Percentiles rank a stretch among this genome's conserved stretches.
Conservation (phyloP, 2,797 vertebrate genomes). For the Crocodylus rhombifer region DNA sequence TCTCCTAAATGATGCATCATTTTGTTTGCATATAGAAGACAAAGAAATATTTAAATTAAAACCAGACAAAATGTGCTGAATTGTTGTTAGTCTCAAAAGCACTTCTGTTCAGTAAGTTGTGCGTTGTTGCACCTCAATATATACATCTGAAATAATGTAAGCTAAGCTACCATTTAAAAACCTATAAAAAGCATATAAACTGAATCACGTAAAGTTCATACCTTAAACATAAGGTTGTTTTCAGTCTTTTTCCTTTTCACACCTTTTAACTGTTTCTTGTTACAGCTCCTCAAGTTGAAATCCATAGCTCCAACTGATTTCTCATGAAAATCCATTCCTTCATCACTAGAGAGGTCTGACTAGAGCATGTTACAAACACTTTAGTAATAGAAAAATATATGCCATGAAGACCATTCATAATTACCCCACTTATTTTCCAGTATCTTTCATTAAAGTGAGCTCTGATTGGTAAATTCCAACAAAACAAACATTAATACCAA, state of each 20-base stretch:
- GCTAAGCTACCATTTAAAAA: neutral
- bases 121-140: neutral
- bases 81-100: neutral
- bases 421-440: accelerated
- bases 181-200: accelerated
- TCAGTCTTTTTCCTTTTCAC: conserved; percentile 2
- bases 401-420: accelerated
- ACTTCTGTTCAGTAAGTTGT: neutral
- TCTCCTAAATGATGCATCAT: neutral
- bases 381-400: neutral
- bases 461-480: neutral
- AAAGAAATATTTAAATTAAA: neutral
- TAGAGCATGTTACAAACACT: conserved; percentile 31
- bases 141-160: neutral
- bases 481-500: neutral
- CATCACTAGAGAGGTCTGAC: conserved; percentile 77
- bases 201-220: accelerated
- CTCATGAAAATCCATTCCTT: conserved; percentile 22
- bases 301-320: neutral
- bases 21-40: neutral
- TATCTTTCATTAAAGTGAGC: neutral
- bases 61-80: neutral
- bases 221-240: accelerated
- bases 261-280: neutral
- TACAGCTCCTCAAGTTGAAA: neutral